Evolutionary conservation across 92 coral and sea anemone genomes (phyloP), one percentile per base, ranked within the genome.

Genomic region (Epizoanthus illoricatus): DNA sequence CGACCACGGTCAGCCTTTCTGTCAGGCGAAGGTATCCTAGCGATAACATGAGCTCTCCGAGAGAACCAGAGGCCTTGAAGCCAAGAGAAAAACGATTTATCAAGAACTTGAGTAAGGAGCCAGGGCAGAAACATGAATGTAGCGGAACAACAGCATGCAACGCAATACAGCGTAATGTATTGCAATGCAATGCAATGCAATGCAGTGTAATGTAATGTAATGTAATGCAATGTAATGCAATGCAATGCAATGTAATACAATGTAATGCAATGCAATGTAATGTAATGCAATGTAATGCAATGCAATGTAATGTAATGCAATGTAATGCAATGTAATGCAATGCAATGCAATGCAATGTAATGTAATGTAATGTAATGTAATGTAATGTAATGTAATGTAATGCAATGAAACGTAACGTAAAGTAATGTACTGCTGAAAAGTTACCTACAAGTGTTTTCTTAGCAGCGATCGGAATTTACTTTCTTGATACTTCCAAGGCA

Each of bases 11-110:
- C 24, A 96, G 87, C 84, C 93, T 88, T 79, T 96, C 96, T 17
- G 98, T 89, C 57, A 96, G 74, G n/a, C 96, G 90, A n/a, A 96
- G 92, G 73, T 96, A 96, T 12, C 99, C 99, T 65, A 96, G 86
- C 40, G 99, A 96, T 57, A 96, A 45, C 92, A 96, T 93, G 41
- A 96, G 74, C 75, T 96, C 98, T 36, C 99, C 99, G 49, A 87
- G 84, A 10, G 63, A 82, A 61, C 87, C 91, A 2, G 91, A 71
- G 17, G 87, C 84, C 93, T 89, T 54, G 13, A 80, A 82, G 36
- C 21, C 47, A 67, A 85, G 33, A 47, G 12, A 11, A 63, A 28
- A 47, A 47, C 6, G 55, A 47, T 47, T 47, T 47, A 47, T 47
- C 55, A 47, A 47, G 55, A 28, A 28, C 33, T 28, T 28, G 33